Evolutionary conservation across 2,888 invertebrate genomes (phyloP), one percentile per base, ranked within the genome.

Genomic region (Kuschelorhynchus macadamiae): DNA sequence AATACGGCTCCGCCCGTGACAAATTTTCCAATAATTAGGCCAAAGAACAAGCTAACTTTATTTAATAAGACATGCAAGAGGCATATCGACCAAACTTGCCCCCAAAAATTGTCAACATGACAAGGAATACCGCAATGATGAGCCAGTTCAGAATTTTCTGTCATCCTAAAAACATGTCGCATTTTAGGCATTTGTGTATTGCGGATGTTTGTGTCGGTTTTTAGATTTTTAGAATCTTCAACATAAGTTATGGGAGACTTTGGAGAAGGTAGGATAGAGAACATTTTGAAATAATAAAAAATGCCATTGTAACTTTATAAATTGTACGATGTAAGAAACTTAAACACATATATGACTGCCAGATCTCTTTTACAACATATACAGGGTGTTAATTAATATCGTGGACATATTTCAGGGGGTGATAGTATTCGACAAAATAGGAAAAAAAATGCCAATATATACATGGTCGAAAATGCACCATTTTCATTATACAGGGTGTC

Each of bases 201-300:
- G 9, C 36, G 44, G 18, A n/a, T 49, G 16, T 30, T n/a, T 49
- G 42, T 14, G 21, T 55, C 41, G 41, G 36, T 32, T 41, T 2
- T 53, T 41, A 7, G 70, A 68, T 74, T 65, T 52, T n/a, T 44
- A 47, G 42, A 16, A 39, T 36, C 64, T 46, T 53, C 71, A 72
- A 61, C 64, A 71, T 72, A 74, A 73, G 61, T 61, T 66, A 81
- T 81, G 81, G 81, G 80, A 53, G 81, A 82, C 77, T 82, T 82
- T 72, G 81, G 81, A 60, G 81, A 82, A 80, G 81, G 81, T 82
- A 78, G 12, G 61, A 39, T 25, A 25, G 39, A 1, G 20, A 12
- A 21, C 8, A 0, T 18, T 46, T 42, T 14, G 14, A n/a, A n/a
- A n/a, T n/a, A n/a, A n/a, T n/a, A n/a, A n/a, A n/a, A n/a, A n/a